These are phyloP conservation scores for Poeciliopsis turrubarensis DNA, from an alignment of 2,113 vertebrate species.

Conservation along the genomic window DNA sequence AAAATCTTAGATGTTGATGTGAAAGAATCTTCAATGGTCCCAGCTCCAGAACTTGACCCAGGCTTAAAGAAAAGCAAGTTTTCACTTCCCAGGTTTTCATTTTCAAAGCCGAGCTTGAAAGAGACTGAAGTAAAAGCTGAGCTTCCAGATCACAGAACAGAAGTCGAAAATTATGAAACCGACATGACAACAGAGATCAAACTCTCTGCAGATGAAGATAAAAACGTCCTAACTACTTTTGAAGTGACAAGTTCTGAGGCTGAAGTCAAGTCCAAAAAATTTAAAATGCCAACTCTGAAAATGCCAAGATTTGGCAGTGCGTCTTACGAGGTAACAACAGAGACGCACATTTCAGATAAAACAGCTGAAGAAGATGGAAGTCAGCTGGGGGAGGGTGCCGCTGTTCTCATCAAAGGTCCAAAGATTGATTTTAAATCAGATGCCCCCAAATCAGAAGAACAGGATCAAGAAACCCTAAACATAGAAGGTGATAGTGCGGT, in stretches of 20 bases:
- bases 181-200: slow-evolving; percentile 42
- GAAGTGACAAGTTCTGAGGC: slow-evolving; percentile 25
- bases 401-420: slow-evolving; percentile 42
- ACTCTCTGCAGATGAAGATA: slow-evolving; percentile 37
- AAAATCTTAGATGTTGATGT: slow-evolving; percentile 31
- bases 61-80: slow-evolving; percentile 61
- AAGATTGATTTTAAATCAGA: slow-evolving; percentile 43
- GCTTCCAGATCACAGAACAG: slow-evolving; percentile 37
- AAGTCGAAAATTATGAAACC: slow-evolving; percentile 38
- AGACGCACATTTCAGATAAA: slow-evolving; percentile 18
- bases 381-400: slow-evolving; percentile 25
- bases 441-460: slow-evolving; percentile 12
- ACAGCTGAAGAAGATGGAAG: slow-evolving; percentile 10
- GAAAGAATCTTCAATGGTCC: slow-evolving; percentile 13
- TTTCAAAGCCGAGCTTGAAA: slow-evolving; percentile 64
- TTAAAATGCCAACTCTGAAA: slow-evolving; percentile 61
- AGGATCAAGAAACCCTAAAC: slow-evolving; percentile 37
- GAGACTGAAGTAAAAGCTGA: slow-evolving; percentile 29
- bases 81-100: slow-evolving; percentile 67
- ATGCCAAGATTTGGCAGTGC: slow-evolving; percentile 49
- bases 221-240: slow-evolving; percentile 14
- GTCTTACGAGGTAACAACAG: slow-evolving; percentile 16
- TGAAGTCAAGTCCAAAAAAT: slow-evolving; percentile 49
- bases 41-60: slow-evolving; percentile 37
- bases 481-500: slow-evolving; percentile 19